A percentile compares a stretch with the other conserved stretches of the same genome.
Conservation (phyloP, 2,888 invertebrate species). For the Apodemia mormo region DNA sequence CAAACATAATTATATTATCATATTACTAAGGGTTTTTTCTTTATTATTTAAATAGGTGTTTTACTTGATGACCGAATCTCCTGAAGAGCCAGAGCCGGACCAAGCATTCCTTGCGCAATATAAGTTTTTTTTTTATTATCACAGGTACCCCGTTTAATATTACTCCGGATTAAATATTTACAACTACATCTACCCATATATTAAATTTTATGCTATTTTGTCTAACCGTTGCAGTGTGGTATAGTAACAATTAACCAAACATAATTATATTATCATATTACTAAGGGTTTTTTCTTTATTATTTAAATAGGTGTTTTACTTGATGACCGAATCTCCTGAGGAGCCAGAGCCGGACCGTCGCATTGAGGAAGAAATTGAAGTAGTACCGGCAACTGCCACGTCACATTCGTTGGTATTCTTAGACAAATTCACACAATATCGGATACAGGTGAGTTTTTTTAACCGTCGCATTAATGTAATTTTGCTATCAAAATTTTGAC, state of each 20-base stretch:
- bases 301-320: slow-evolving; percentile 88
- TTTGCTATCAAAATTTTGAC: neutral
- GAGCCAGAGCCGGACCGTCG: slow-evolving; percentile 86
- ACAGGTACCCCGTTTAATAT: too few relatives aligned
- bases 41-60: slow-evolving; percentile 84
- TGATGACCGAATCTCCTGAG: slow-evolving; percentile 91
- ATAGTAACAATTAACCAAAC: neutral
- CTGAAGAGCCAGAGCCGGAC: slow-evolving; percentile 85
- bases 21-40: neutral
- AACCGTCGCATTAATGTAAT: neutral
- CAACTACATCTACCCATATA: too few relatives aligned
- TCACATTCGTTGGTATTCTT: slow-evolving; percentile 93
- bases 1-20: neutral
- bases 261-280: neutral
- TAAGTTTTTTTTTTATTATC: too few relatives aligned
- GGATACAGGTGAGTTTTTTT: slow-evolving; percentile 83
- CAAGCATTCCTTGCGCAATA: slow-evolving; percentile 40
- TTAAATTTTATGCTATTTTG: too few relatives aligned
- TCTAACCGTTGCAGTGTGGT: neutral
- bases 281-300: neutral
- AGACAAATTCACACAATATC: slow-evolving; percentile 95
- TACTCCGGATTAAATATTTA: too few relatives aligned
- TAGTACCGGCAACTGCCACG: slow-evolving; percentile 92
- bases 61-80: slow-evolving; percentile 91
- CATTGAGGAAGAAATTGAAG: slow-evolving; percentile 94